phyloP scores from a whole-genome alignment of 2,113 vertebrate genomes.

The Riparia riparia region DNA sequence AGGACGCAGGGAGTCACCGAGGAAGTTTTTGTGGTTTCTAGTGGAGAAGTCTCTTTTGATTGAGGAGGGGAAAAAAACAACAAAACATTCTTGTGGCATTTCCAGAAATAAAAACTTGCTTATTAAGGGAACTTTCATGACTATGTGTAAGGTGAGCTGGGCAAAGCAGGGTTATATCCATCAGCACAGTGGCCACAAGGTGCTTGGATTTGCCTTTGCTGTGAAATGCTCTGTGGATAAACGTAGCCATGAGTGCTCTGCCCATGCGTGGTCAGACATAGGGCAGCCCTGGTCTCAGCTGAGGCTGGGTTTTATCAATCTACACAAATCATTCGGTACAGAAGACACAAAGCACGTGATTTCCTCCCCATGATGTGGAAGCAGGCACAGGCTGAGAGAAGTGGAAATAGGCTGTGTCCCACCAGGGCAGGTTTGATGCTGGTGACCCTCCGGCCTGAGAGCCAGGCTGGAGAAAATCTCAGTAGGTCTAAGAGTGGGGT shows the following conservation, averaged over 20 bases:
- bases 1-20: not conserved
- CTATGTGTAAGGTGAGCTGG: not conserved
- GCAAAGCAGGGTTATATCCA: not conserved
- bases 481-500: not conserved
- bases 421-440: not conserved
- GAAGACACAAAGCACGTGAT: not conserved
- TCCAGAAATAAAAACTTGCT: not conserved
- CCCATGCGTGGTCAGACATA: not conserved
- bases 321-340: fast-evolving
- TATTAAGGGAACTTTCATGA: not conserved
- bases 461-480: not conserved
- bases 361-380: not conserved
- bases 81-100: not conserved
- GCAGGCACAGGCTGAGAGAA: not conserved
- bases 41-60: not conserved
- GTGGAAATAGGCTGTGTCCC: not conserved
- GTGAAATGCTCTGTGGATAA: not conserved
- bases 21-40: slow-evolving; percentile 31
- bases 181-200: not conserved
- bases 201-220: not conserved
- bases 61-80: fast-evolving
- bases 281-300: not conserved
- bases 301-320: not conserved
- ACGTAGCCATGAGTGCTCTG: not conserved
- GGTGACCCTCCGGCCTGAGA: fast-evolving